Base-by-base conservation (phyloP, 2,113 vertebrate genomes). In the Theropithecus gelada region DNA sequence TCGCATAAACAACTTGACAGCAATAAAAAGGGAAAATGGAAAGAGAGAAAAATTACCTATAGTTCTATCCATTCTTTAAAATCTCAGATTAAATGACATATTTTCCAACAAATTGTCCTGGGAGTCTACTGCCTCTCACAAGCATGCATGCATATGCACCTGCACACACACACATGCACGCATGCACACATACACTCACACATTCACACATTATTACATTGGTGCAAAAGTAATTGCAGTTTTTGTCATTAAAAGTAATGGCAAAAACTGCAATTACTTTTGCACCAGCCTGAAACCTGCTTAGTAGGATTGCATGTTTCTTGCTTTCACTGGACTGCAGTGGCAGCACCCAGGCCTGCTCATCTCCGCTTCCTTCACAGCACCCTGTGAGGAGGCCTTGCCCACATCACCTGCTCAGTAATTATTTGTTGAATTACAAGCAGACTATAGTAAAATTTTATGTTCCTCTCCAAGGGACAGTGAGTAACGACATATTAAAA, bases 71-170 rank as follows among this genome's bases (percentile, higher is more conserved):
- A 9, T 84, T 35, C 35, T 50, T 61, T 30, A 75, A 61, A 68
- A 68, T 45, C 48, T 55, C 48, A 27, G 55, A 43, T 55, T 59
- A 73, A 81, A 87, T 32, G 17, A 16, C 50, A 23, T 23, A n/a
- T 95, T 78, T 48, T 55, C 82, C 10, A 66, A 78, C 73, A 82
- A 92, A 52, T 50, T 66, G 50, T 52, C 48, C n/a, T 70, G 43
- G 27, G 35, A 43, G 17, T 7, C 7, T 32, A 45, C 52, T 22
- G 61, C 23, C 40, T 68, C 75, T 30, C 55, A 59, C 6, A 11
- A 17, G 18, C 35, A 13, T 0, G 8, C 6, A 14, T 4, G 23
- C 17, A 3, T 35, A 17, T 2, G 9, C 5, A 43, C 48, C 48
- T 0, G 6, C 20, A 10, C n/a, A 59, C 22, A 8, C 14, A 12